Evolutionary conservation across 2,113 vertebrate species (phyloP), one percentile per base, ranked within the genome.

Genomic region (Jacana jacana): DNA sequence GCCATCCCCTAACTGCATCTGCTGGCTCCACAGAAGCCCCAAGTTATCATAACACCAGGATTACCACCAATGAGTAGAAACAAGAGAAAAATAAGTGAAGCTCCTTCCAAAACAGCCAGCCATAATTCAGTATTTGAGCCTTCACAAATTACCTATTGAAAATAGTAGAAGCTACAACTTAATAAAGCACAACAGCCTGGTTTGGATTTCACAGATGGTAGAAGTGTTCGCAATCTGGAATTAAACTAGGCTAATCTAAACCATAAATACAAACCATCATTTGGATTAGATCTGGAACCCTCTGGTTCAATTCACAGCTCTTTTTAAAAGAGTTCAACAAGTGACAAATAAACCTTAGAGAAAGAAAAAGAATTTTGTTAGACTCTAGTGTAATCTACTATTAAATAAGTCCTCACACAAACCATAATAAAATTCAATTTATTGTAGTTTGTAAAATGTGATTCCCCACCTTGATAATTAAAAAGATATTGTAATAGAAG

Each of bases 401-500:
- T 88, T 92, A 76, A 96, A 86, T 49, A 64, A 91, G 83, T 92
- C 95, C 81, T 92, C 91, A 75, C 73, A 66, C 35, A 87, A 80
- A 13, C 77, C 51, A 17, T 54, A 94, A 78, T 70, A 91, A 97
- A 96, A 96, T 87, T 70, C 87, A 93, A 91, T 96, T 95, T 91
- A 80, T 78, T 83, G 49, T 57, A 39, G 72, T 95, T 80, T 48
- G 88, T 79, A 93, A 95, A 81, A 92, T 10, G 35, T 5, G 78
- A 80, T 92, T 93, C 79, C 44, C 54, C 73, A 76, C 86, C 51
- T 87, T 91, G 94, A 91, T 94, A 94, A 97, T 96, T 95, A 95
- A 95, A 95, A 97, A 91, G 93, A 95, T 90, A 92, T 27, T 75
- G 91, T 91, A 95, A 93, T 85, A 82, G 75, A 85, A 86, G 86